Evolutionary conservation across 2,797 vertebrate species (phyloP).

Genomic region (Lagodon rhomboides): DNA sequence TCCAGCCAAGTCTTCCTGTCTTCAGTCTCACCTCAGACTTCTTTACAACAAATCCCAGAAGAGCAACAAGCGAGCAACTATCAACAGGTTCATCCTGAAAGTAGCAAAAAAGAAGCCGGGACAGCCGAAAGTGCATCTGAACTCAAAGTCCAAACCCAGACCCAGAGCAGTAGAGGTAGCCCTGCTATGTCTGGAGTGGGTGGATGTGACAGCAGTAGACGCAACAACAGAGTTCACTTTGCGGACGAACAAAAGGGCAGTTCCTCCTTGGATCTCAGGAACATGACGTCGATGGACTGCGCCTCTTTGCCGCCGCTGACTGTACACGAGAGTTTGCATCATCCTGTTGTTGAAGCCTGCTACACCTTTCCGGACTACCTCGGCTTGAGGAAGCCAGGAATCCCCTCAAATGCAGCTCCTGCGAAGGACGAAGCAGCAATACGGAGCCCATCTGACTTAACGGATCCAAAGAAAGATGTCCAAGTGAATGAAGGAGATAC

Average conservation of each 20-base stretch:
- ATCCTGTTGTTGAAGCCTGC: conserved; percentile 85
- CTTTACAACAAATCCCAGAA: conserved; percentile 54
- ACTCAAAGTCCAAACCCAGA: conserved; percentile 24
- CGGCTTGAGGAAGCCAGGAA: conserved; percentile 63
- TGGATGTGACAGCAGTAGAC: conserved; percentile 58
- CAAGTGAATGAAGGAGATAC: conserved; percentile 20
- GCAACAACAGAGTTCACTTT: conserved; percentile 75
- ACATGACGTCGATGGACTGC: conserved; percentile 60
- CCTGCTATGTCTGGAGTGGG: conserved; percentile 59
- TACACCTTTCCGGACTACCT: conserved; percentile 81
- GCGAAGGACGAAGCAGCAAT: conserved; percentile 44
- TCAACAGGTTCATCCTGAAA: conserved; percentile 80
- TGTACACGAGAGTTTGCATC: conserved; percentile 83
- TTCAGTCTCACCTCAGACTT: conserved; percentile 51
- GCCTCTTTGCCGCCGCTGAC: conserved; percentile 86
- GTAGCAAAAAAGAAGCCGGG: conserved; percentile 45
- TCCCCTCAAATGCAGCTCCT: conserved; percentile 26
- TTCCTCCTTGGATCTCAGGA: conserved; percentile 44
- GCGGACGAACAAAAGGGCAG: conserved; percentile 55
- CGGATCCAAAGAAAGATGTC: conserved; percentile 38
- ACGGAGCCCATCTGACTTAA: conserved; percentile 15
- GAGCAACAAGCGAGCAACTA: conserved; percentile 47
- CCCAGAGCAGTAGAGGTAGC: conserved; percentile 38
- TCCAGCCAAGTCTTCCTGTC: conserved; percentile 40
- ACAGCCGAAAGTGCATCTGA: conserved; percentile 42